Percentiles rank a stretch among this genome's conserved stretches.
Conservation (phyloP, 2,888 invertebrate species). For the Xestia sexstrigata region DNA sequence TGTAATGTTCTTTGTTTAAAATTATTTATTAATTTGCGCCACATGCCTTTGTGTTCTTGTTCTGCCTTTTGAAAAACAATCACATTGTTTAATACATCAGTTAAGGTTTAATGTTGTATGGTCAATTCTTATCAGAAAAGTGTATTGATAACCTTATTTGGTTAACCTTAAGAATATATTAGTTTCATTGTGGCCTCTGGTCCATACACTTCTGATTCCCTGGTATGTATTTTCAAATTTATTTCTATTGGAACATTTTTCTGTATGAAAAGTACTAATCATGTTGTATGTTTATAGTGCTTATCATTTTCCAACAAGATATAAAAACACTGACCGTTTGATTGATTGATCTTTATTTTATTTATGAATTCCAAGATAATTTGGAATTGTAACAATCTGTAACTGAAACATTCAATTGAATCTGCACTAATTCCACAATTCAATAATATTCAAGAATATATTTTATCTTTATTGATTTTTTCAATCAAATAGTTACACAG, state of each 20-base stretch:
- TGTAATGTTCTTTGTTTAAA: conserved; percentile 67
- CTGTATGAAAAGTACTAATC: conserved; percentile 3
- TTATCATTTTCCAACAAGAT: conserved; percentile 38
- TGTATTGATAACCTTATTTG: conserved; percentile 63
- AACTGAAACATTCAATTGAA: not conserved
- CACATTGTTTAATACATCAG: conserved; percentile 57
- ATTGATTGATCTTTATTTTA: conserved; percentile 35
- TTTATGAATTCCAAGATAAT: not conserved
- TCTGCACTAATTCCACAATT: not conserved
- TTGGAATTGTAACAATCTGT: not conserved
- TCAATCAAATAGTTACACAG: not conserved
- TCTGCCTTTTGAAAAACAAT: conserved; percentile 55
- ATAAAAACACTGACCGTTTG: conserved; percentile 13
- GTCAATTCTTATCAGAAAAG: conserved; percentile 59
- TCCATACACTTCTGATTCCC: conserved; percentile 20
- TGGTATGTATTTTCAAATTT: conserved; percentile 52
- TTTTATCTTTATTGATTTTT: conserved; percentile 20
- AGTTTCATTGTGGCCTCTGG: conserved; percentile 34
- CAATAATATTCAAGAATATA: not conserved
- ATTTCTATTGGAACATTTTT: not conserved
- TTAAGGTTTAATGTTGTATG: conserved; percentile 30
- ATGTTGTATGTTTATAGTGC: conserved; percentile 24
- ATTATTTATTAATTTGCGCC: conserved; percentile 52
- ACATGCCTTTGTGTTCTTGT: conserved; percentile 57
- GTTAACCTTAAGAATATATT: conserved; percentile 54